A percentile compares a stretch with the other conserved stretches of the same genome.
Evolutionary conservation across 2,113 vertebrate genomes (phyloP).

Genomic region (Callorhinus ursinus): DNA sequence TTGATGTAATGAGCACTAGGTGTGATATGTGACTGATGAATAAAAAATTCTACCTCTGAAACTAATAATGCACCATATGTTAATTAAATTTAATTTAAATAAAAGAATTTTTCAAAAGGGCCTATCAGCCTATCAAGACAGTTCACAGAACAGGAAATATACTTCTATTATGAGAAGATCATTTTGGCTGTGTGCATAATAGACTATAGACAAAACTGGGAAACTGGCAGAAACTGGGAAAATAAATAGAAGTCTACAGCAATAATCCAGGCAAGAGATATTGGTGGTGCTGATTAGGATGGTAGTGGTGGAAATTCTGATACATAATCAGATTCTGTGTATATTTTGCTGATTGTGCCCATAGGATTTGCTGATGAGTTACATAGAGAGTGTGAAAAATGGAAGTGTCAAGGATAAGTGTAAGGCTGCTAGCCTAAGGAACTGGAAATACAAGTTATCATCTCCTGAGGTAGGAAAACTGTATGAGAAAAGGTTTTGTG

Average conservation of each 20-base stretch:
- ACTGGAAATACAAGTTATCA: neutral
- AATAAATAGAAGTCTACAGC: neutral
- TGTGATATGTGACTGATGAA: no score
- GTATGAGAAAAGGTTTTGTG: neutral
- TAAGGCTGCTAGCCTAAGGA: neutral
- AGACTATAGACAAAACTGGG: neutral
- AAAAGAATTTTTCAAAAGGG: neutral
- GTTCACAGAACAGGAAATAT: neutral
- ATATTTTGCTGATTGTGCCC: neutral
- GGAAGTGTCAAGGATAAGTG: neutral
- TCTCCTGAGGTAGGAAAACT: neutral
- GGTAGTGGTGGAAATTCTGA: neutral
- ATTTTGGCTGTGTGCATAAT: neutral
- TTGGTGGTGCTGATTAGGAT: neutral
- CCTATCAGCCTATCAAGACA: neutral
- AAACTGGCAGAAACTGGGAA: neutral
- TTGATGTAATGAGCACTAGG: no score
- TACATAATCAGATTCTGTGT: neutral
- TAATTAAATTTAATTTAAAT: no score
- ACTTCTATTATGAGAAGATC: neutral
- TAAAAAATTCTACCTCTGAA: no score
- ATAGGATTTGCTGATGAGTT: neutral
- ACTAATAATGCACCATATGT: no score
- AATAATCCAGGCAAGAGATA: neutral
- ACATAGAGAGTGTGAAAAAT: neutral